phyloP scores from a whole-genome alignment of 1,140 invertebrate genomes.

The Saxidomus purpurata region DNA sequence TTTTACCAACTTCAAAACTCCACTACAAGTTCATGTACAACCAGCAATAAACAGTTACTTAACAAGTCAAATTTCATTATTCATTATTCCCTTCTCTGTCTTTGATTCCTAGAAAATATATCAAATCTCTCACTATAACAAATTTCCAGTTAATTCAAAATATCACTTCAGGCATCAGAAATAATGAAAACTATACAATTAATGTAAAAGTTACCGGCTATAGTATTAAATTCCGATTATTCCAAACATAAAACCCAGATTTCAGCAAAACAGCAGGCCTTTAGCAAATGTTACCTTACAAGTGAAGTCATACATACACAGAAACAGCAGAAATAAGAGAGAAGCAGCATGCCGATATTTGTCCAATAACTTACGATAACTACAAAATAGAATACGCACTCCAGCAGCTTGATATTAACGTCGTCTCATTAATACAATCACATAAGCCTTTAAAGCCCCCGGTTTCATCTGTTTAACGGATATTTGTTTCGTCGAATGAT shows the following conservation, averaged over 20 bases:
- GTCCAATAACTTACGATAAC: conserved; percentile 18
- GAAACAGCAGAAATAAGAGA: background rate
- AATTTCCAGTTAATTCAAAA: too few species aligned
- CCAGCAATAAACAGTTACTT: background rate
- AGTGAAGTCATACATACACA: background rate
- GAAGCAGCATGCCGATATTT: background rate
- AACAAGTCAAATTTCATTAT: too few species aligned
- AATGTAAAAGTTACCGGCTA: too few species aligned
- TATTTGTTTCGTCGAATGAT: conserved; percentile 4
- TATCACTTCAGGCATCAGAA: too few species aligned
- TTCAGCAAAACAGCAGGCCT: background rate
- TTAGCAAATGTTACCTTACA: background rate
- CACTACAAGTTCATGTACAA: too few species aligned
- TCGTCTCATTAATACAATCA: background rate
- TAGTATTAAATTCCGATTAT: background rate
- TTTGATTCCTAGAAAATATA: too few species aligned
- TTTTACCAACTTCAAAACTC: too few species aligned
- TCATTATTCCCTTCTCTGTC: too few species aligned
- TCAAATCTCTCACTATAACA: too few species aligned
- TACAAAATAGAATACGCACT: background rate
- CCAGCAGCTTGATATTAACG: too few species aligned
- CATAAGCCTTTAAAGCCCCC: background rate
- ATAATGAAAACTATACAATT: too few species aligned
- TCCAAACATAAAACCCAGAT: background rate
- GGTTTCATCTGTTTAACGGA: background rate